phyloP scores from a whole-genome alignment of 2,797 vertebrate species.

The Hypotaenidia philippensis region DNA sequence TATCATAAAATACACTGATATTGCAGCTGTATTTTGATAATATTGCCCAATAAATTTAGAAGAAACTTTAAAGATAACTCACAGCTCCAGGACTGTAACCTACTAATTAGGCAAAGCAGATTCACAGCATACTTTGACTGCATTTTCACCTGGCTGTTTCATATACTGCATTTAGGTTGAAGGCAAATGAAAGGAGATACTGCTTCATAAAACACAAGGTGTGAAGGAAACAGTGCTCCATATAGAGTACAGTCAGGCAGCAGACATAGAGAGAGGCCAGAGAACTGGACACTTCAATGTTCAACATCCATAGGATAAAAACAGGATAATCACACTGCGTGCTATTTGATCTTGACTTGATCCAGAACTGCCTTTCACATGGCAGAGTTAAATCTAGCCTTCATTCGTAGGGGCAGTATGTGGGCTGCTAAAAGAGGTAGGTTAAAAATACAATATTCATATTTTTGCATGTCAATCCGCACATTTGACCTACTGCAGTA shows the following conservation, averaged over 20 bases:
- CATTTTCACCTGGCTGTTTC: background rate
- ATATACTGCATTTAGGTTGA: background rate
- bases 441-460: background rate
- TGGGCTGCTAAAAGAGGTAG: background rate
- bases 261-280: background rate
- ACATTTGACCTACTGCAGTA: background rate
- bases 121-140: background rate
- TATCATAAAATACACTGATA: background rate
- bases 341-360: background rate
- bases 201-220: background rate
- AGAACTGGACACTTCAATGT: background rate
- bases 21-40: background rate
- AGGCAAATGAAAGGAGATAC: background rate
- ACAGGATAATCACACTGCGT: background rate
- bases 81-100: background rate
- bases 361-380: background rate
- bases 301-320: background rate
- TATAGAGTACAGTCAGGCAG: background rate
- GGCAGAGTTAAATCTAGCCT: background rate
- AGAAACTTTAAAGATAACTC: background rate
- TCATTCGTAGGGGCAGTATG: background rate
- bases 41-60: background rate
- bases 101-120: background rate
- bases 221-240: background rate
- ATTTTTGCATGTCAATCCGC: background rate